These are phyloP conservation scores for Pristiophorus japonicus DNA, from an alignment of 2,113 vertebrate genomes.

Conservation along the genomic window DNA sequence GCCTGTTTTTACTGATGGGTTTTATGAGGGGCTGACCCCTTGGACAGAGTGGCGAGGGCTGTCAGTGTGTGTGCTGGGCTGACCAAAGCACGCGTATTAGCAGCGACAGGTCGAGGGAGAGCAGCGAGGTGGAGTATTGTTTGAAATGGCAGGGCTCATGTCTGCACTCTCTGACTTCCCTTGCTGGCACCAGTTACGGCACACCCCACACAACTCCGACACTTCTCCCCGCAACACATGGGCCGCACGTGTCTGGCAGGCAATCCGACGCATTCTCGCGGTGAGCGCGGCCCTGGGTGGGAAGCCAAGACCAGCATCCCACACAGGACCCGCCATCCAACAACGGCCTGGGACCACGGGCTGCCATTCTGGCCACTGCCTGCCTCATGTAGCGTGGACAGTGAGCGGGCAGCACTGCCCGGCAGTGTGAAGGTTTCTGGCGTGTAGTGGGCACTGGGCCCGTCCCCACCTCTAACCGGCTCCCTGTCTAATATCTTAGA, in stretches of 20 bases:
- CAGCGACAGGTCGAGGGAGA: not conserved
- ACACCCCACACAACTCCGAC: not conserved
- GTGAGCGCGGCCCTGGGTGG: not conserved
- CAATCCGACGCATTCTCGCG: not conserved
- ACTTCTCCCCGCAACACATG: not conserved
- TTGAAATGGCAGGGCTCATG: not conserved
- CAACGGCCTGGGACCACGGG: not conserved
- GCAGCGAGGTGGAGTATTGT: not conserved
- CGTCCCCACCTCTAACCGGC: not conserved
- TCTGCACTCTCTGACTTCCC: not conserved
- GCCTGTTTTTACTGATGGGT: not conserved
- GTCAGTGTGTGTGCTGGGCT: not conserved
- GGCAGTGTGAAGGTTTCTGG: too few species aligned
- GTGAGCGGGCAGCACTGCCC: too few species aligned
- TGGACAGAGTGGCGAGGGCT: not conserved
- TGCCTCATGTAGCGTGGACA: not conserved
- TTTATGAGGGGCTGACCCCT: not conserved
- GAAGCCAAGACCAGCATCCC: not conserved
- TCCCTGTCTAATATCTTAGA: not conserved
- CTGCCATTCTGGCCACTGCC: not conserved
- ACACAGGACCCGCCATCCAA: not conserved
- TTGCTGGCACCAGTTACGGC: not conserved
- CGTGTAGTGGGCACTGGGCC: too few species aligned
- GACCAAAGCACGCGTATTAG: not conserved
- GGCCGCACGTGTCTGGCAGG: not conserved